A percentile compares a stretch with the other conserved stretches of the same genome.
Conservation (phyloP, 2,888 invertebrate genomes). For the Stratiomys singularior region DNA sequence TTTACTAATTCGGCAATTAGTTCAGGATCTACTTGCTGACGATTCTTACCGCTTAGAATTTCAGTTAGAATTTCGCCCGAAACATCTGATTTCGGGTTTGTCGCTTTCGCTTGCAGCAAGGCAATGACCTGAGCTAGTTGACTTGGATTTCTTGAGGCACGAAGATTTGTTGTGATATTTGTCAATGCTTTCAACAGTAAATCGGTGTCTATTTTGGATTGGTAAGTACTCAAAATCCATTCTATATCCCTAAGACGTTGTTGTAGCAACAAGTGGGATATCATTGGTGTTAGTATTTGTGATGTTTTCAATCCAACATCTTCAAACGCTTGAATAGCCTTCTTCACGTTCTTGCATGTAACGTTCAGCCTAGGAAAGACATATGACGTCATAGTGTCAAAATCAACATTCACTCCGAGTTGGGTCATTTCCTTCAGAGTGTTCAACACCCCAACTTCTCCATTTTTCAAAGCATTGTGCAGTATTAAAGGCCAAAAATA, state of each 20-base stretch:
- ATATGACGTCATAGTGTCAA: constrained; percentile 69
- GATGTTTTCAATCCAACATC: constrained; percentile 58
- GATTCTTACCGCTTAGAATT: constrained; percentile 65
- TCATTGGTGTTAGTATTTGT: constrained; percentile 56
- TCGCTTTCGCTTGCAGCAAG: constrained; percentile 65
- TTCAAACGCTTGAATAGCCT: constrained; percentile 58
- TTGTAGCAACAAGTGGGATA: constrained; percentile 58
- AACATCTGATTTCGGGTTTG: constrained; percentile 68
- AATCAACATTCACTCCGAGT: constrained; percentile 69
- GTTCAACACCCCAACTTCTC: constrained; percentile 69
- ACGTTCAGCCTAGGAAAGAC: constrained; percentile 67
- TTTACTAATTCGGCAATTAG: constrained; percentile 66
- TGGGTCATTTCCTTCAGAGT: constrained; percentile 68
- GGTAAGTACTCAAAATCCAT: constrained; percentile 57
- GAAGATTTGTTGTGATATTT: constrained; percentile 63
- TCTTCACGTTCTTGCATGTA: constrained; percentile 57
- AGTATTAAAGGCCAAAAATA: constrained; percentile 76
- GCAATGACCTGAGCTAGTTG: constrained; percentile 67
- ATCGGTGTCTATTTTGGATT: constrained; percentile 68
- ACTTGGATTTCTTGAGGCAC: constrained; percentile 66
- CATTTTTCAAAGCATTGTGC: constrained; percentile 66
- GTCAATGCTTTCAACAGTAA: constrained; percentile 67
- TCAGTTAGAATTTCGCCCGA: constrained; percentile 69
- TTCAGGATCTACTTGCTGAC: constrained; percentile 64
- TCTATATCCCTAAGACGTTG: constrained; percentile 57